Base-by-base conservation (phyloP, 1,140 invertebrate genomes). In the Hycleus phaleratus region DNA sequence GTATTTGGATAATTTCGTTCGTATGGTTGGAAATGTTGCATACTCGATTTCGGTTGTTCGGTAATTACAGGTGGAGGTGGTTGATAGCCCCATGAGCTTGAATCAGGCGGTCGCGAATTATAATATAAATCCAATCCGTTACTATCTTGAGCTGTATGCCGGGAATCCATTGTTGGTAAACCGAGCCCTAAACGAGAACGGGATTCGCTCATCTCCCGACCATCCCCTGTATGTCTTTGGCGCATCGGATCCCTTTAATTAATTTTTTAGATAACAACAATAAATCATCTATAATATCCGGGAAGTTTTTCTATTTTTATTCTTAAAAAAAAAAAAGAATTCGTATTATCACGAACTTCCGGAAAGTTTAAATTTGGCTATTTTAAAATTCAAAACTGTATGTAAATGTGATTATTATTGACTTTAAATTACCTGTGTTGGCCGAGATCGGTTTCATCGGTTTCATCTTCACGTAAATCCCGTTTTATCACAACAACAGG, bases 401-500 rank as follows among this genome's bases (percentile, higher is more conserved):
- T 18, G 1, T 18, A 18, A 18, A 18, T 18, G 18, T 18, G 18
- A 18, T 18, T 18, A 18, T 18, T 18, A 18, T 18, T 18, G 18
- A 18, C 18, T 18, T 18, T 18, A 18, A 18, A 18, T 18, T 73
- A 79, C 78, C 78, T 79, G 71, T 80, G 76, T 69, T 74, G 75
- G 67, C 64, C 74, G 58, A 70, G 70, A 67, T 81, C 79, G 38
- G 74, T 70, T 51, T 81, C 80, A 60, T 85, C 83, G 38, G 79
- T 83, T 66, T 91, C 88, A 65, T 95, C 93, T 63, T 95, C 91
- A 40, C 89, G 82, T 62, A 93, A 80, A 68, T 95, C 91, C 49
- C 92, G 85, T 73, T 96, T 96, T 56, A 95, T 87, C 5, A 97
- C 92, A 8, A 96, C 93, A 11, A 96, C 93, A 26, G 93, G 91